Percentiles rank a stretch among this genome's conserved stretches.
These are phyloP conservation scores for Micronycteris hirsuta DNA, from an alignment of 2,113 vertebrate species.

Conservation along the genomic window DNA sequence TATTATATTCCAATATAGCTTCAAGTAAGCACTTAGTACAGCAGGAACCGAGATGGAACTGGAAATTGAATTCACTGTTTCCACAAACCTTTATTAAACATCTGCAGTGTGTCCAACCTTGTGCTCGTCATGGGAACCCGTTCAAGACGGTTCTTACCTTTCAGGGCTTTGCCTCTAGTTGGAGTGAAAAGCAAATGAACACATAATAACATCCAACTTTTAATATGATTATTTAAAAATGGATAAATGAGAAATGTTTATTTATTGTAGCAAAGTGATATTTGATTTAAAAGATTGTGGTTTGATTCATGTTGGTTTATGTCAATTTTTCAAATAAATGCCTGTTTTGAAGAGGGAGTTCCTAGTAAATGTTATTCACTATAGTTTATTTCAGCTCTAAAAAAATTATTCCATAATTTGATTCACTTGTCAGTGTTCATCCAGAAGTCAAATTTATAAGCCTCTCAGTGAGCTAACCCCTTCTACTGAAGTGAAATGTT, in stretches of 20 bases:
- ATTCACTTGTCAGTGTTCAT: neutral
- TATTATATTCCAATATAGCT: neutral
- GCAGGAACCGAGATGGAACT: neutral
- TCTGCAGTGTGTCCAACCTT: neutral
- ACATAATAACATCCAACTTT: neutral
- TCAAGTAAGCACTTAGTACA: slow-evolving; percentile 7
- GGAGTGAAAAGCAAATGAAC: neutral
- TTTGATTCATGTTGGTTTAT: neutral
- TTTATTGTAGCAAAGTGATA: neutral
- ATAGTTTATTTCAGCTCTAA: neutral
- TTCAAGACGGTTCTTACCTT: neutral
- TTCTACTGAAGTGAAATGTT: neutral
- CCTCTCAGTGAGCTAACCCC: neutral
- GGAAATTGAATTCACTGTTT: slow-evolving; percentile 28
- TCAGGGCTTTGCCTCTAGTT: neutral
- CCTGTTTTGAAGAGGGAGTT: neutral
- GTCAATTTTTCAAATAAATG: slow-evolving; percentile 10
- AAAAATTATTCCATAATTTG: neutral
- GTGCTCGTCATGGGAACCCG: neutral
- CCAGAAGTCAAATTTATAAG: neutral
- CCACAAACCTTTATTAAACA: neutral
- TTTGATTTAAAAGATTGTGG: neutral
- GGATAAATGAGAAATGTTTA: neutral
- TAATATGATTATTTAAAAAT: neutral
- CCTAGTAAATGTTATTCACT: neutral